phyloP scores from a whole-genome alignment of 2,113 vertebrate species.

The Pseudorhombus dupliciocellatus region DNA sequence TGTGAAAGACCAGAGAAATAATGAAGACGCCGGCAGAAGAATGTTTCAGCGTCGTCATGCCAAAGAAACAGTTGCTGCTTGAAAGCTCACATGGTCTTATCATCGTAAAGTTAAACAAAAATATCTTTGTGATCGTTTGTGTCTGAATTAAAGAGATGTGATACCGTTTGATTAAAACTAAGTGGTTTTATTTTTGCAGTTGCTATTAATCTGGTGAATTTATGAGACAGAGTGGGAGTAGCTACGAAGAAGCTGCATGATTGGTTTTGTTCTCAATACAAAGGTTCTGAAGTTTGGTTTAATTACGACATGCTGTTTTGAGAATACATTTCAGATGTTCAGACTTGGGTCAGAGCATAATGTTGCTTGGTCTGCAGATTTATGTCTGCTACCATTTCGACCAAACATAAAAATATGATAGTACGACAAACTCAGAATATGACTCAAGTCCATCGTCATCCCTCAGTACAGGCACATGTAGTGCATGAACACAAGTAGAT shows the following conservation, averaged over 20 bases:
- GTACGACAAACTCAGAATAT: no score
- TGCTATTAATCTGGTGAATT: neutral
- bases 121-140: neutral
- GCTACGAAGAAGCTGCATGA: neutral
- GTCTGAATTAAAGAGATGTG: neutral
- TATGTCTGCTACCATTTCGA: no score
- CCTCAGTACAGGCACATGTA: no score
- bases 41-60: neutral
- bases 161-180: neutral
- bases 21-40: neutral
- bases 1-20: conserved; percentile 1
- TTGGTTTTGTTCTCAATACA: no score
- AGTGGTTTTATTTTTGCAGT: neutral
- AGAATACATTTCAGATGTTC: neutral
- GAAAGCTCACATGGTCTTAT: neutral
- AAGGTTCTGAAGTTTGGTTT: no score
- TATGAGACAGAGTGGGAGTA: neutral
- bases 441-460: no score
- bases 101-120: neutral
- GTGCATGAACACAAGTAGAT: neutral
- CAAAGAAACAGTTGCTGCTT: neutral
- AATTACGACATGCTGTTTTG: neutral
- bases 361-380: no score
- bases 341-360: no score
- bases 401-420: no score